These are phyloP conservation scores for Gymnocheta viridis DNA, from an alignment of 2,888 invertebrate species.

Conservation along the genomic window DNA sequence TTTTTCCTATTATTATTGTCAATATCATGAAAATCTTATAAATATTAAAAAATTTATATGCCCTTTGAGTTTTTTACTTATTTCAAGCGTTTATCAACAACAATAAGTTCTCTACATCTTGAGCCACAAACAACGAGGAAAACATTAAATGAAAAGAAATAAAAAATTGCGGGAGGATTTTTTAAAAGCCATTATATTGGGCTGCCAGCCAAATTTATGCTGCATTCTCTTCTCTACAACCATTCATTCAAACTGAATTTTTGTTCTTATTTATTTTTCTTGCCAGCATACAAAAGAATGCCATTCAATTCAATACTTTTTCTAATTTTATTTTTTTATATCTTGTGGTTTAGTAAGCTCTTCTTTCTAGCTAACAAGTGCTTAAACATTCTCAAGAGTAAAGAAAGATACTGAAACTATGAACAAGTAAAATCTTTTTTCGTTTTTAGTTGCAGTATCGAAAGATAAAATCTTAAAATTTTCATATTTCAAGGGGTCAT, in stretches of 20 bases:
- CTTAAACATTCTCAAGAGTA: conserved; percentile 62
- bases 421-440: conserved; percentile 24
- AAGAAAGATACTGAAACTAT: conserved; percentile 43
- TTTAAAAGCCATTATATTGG: conserved; percentile 67
- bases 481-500: conserved; percentile 61
- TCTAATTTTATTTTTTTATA: conserved; percentile 33
- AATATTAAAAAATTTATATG: conserved; percentile 67
- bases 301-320: conserved; percentile 47
- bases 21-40: conserved; percentile 62
- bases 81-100: conserved; percentile 64
- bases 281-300: conserved; percentile 50
- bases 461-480: conserved; percentile 29
- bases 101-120: conserved; percentile 48
- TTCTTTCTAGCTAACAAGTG: conserved; percentile 48
- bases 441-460: conserved; percentile 3
- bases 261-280: conserved; percentile 2
- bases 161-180: conserved; percentile 51
- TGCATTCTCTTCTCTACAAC: conserved; percentile 31
- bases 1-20: conserved; percentile 50
- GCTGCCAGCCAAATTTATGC: conserved; percentile 69
- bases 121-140: conserved; percentile 13
- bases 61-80: conserved; percentile 68
- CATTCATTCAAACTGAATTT: conserved; percentile 36
- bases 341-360: conserved; percentile 42
- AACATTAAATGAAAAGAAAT: not conserved